Evolutionary conservation across 2,888 invertebrate genomes (phyloP).

Genomic region (Leptinotarsa peninsularis): DNA sequence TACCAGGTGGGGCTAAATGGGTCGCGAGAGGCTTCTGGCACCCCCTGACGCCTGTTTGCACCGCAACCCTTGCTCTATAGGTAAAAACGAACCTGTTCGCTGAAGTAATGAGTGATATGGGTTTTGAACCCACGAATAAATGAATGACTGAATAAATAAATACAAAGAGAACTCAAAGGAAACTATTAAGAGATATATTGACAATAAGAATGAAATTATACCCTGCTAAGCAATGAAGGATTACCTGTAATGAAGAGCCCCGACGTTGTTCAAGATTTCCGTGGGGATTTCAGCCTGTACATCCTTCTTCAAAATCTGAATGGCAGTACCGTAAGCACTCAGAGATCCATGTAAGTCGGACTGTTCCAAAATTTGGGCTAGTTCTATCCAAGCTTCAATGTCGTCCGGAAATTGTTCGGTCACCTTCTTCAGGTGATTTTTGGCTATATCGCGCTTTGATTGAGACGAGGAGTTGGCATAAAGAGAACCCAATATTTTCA

Average conservation of each 20-base stretch:
- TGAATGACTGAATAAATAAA: no score
- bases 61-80: no score
- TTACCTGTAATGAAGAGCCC: slow-evolving; percentile 85
- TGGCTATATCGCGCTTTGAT: slow-evolving; percentile 91
- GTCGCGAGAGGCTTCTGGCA: no score
- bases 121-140: no score
- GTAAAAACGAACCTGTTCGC: no score
- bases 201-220: not conserved
- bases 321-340: slow-evolving; percentile 88
- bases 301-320: slow-evolving; percentile 90
- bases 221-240: not conserved
- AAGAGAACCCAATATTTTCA: slow-evolving; percentile 98
- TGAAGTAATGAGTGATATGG: no score
- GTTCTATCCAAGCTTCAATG: slow-evolving; percentile 98
- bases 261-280: slow-evolving; percentile 98
- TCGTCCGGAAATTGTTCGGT: slow-evolving; percentile 98
- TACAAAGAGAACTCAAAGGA: no score
- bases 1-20: no score
- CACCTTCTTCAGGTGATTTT: slow-evolving; percentile 92
- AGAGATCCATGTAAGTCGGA: slow-evolving; percentile 90
- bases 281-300: slow-evolving; percentile 95
- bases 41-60: no score
- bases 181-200: no score
- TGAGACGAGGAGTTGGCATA: slow-evolving; percentile 93
- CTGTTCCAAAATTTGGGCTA: slow-evolving; percentile 97